Conservation (phyloP, 2,797 vertebrate species). For the Squalus acanthias region DNA sequence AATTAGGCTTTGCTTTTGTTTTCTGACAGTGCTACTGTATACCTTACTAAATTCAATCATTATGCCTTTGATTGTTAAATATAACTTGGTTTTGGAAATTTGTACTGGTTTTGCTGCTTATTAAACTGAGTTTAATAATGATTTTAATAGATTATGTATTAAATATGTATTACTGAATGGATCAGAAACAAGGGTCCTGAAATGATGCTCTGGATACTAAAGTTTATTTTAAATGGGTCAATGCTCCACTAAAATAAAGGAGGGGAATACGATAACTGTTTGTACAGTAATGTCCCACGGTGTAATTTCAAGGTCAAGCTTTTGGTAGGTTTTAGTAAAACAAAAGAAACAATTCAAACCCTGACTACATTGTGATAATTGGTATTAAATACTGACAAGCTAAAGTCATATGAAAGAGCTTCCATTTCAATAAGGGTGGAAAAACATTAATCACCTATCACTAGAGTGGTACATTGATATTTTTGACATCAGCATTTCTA, state of each 20-base stretch:
- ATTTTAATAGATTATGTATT: neutral
- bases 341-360: neutral
- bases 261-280: neutral
- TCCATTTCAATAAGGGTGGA: neutral
- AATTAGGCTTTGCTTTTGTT: neutral
- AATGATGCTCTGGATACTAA: neutral
- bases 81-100: constrained; percentile 1
- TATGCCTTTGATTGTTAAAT: neutral
- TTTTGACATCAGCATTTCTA: neutral
- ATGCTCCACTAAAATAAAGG: neutral
- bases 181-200: neutral
- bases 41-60: neutral
- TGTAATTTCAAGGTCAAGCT: neutral
- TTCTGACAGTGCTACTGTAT: neutral
- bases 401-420: neutral
- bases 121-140: neutral
- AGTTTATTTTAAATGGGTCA: neutral
- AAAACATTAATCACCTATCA: neutral
- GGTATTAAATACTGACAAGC: neutral
- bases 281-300: neutral
- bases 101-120: neutral
- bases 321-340: neutral
- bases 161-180: neutral
- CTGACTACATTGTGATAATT: neutral
- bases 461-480: neutral